Evolutionary conservation across 37 sponge, comb jelly and placozoan species (phyloP).

Genomic region (Ianthella basta): DNA sequence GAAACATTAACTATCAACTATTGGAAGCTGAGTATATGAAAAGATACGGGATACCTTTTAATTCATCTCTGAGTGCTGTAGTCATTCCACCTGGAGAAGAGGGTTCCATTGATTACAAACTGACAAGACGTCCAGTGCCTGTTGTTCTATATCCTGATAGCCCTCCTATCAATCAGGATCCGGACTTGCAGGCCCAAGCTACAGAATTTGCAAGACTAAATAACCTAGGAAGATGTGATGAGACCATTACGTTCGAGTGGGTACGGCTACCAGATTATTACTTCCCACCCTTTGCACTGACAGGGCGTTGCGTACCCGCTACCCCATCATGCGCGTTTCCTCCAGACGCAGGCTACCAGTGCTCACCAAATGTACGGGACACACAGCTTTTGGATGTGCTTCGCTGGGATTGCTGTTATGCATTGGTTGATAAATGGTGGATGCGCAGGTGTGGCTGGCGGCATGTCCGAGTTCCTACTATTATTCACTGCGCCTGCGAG

Average conservation of each 20-base stretch:
- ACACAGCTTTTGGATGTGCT: neutral
- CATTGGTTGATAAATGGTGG: neutral
- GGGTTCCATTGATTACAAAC: too few relatives aligned
- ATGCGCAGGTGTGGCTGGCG: slow-evolving; percentile 23
- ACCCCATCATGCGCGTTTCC: neutral
- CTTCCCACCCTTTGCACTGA: neutral
- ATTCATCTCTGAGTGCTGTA: too few relatives aligned
- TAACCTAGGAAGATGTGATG: neutral
- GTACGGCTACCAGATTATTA: neutral
- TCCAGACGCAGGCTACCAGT: neutral
- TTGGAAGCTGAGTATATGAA: too few relatives aligned
- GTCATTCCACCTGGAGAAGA: too few relatives aligned
- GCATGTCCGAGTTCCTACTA: neutral
- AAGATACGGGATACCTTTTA: too few relatives aligned
- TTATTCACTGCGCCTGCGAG: neutral
- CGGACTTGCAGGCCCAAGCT: neutral
- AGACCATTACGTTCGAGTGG: neutral
- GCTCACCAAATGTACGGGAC: neutral
- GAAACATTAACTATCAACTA: too few relatives aligned
- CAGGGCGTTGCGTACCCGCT: neutral
- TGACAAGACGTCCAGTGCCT: too few relatives aligned
- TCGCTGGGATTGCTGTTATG: slow-evolving; percentile 28
- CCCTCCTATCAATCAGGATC: neutral
- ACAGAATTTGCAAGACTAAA: neutral
- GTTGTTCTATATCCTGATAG: neutral